These are phyloP conservation scores for Drosophila tripunctata DNA, from an alignment of 2,888 invertebrate genomes.

Conservation along the genomic window DNA sequence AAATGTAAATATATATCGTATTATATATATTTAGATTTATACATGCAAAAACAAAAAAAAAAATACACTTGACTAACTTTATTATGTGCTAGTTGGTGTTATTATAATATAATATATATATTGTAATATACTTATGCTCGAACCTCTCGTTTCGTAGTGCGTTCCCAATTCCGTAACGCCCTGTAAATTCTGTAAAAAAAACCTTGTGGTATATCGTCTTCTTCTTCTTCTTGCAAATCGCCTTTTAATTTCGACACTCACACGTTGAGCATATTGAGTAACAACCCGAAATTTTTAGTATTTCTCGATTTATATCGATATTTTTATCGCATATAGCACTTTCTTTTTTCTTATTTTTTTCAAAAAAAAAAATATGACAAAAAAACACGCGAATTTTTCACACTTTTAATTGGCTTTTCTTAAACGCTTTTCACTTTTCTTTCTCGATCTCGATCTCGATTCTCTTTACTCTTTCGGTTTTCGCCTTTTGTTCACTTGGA, in stretches of 20 bases:
- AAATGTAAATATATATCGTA: slow-evolving; percentile 61
- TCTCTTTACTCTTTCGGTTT: slow-evolving; percentile 9
- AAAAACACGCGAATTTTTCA: slow-evolving; percentile 33
- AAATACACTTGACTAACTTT: slow-evolving; percentile 52
- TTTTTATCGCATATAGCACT: neutral
- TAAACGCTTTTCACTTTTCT: slow-evolving; percentile 46
- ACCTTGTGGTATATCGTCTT: slow-evolving; percentile 57
- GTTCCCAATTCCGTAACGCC: slow-evolving; percentile 24
- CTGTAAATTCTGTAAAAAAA: slow-evolving; percentile 77
- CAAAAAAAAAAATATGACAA: slow-evolving; percentile 46
- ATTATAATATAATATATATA: too few species aligned
- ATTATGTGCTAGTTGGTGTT: slow-evolving; percentile 11
- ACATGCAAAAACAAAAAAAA: slow-evolving; percentile 49
- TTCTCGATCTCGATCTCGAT: slow-evolving; percentile 8
- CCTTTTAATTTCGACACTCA: slow-evolving; percentile 7
- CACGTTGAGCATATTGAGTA: slow-evolving; percentile 37
- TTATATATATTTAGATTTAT: slow-evolving; percentile 36
- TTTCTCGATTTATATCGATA: slow-evolving; percentile 15
- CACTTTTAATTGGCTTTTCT: slow-evolving; percentile 9
- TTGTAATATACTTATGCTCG: slow-evolving; percentile 21
- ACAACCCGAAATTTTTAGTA: slow-evolving; percentile 23
- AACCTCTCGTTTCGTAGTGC: slow-evolving; percentile 32
- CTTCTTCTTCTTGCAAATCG: slow-evolving; percentile 28
- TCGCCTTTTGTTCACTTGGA: slow-evolving; percentile 5
- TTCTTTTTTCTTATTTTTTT: too few species aligned